These are phyloP conservation scores for Paralinhomoeus sp. DNA, from an alignment of 2,888 invertebrate species.

Conservation along the genomic window DNA sequence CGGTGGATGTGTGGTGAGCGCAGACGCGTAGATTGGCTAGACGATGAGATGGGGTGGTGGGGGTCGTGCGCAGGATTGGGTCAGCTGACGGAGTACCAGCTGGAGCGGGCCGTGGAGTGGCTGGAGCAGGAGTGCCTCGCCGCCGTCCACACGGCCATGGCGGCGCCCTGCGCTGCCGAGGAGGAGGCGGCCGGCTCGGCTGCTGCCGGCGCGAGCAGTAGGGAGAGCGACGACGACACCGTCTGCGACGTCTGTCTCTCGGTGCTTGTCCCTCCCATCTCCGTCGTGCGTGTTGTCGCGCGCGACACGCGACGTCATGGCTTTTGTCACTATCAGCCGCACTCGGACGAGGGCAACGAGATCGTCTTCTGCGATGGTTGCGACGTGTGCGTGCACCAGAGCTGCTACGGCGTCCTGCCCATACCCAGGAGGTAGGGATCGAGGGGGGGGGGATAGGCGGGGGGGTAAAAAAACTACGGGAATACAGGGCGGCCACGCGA, in stretches of 20 bases:
- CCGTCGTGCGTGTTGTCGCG: too few species aligned
- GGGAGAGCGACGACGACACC: constrained; percentile 64
- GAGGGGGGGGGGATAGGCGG: too few species aligned
- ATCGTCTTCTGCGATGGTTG: constrained; percentile 99
- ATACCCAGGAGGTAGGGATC: too few species aligned
- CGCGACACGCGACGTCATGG: too few species aligned
- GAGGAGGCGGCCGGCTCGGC: neutral
- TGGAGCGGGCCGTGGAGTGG: neutral
- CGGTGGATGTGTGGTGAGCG: too few species aligned
- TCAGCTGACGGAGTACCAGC: neutral
- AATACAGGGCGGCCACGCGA: too few species aligned
- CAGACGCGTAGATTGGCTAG: too few species aligned
- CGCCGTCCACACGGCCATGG: neutral
- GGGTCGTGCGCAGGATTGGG: neutral
- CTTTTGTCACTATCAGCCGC: constrained; percentile 47
- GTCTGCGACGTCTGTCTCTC: constrained; percentile 95
- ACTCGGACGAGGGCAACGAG: constrained; percentile 91
- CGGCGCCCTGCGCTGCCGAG: neutral
- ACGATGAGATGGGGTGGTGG: too few species aligned
- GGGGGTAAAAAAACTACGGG: too few species aligned
- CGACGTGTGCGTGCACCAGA: constrained; percentile 96
- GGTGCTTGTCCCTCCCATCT: constrained; percentile 33
- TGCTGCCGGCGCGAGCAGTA: neutral
- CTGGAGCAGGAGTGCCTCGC: neutral
- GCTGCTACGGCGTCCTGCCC: constrained; percentile 87